phyloP scores from a whole-genome alignment of 2,888 invertebrate species.

The Acronicta alni region DNA sequence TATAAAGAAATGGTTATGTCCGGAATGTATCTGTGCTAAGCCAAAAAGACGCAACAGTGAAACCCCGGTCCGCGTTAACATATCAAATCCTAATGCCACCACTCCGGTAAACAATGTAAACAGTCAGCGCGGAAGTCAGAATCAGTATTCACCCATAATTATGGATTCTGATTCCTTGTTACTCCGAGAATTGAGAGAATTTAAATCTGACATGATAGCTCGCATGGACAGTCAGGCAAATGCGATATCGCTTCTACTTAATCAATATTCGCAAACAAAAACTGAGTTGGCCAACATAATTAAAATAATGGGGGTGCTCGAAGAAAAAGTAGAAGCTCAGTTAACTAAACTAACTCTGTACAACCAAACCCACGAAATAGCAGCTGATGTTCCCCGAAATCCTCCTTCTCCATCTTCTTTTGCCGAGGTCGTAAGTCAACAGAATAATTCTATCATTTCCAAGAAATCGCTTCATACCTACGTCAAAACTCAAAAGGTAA shows the following conservation, averaged over 20 bases:
- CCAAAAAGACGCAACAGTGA: too few species aligned
- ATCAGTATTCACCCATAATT: not conserved
- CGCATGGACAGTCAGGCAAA: constrained; percentile 11
- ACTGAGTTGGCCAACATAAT: constrained; percentile 2
- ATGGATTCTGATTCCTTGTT: not conserved
- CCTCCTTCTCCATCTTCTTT: constrained; percentile 7
- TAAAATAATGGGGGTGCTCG: not conserved
- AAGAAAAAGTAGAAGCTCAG: not conserved
- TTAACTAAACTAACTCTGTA: not conserved
- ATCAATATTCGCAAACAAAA: constrained; percentile 9
- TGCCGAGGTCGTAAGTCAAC: constrained; percentile 6
- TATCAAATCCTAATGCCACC: too few species aligned
- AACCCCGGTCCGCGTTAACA: too few species aligned
- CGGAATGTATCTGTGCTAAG: too few species aligned
- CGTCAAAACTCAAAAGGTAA: constrained; percentile 1
- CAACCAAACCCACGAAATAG: not conserved
- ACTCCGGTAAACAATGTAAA: constrained; percentile 9
- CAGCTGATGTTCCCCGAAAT: not conserved
- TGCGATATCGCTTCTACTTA: not conserved
- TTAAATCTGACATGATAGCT: not conserved
- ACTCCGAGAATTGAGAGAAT: constrained; percentile 9
- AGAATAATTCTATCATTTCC: constrained; percentile 7
- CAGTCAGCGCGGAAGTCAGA: constrained; percentile 1
- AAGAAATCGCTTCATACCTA: constrained; percentile 6
- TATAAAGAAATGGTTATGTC: too few species aligned